phyloP scores from a whole-genome alignment of 2,888 invertebrate species.

The Amaurobius ferox region DNA sequence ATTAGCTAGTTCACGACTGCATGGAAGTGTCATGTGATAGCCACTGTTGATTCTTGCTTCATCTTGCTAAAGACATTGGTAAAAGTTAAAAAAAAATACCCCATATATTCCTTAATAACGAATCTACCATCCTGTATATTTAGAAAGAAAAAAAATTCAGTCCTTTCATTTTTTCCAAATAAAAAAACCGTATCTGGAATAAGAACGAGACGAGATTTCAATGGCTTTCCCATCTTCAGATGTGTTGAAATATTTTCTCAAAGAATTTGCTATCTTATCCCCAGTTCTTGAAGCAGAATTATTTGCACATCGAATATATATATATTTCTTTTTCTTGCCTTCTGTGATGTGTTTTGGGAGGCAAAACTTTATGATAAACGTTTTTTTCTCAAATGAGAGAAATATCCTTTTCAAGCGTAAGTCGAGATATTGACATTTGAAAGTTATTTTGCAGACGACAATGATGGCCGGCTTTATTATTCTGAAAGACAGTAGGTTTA shows the following conservation, averaged over 20 bases:
- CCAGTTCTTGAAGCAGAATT: slow-evolving; percentile 8
- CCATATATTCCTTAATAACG: no score
- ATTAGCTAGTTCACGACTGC: no score
- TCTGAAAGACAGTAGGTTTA: neutral
- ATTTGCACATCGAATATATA: neutral
- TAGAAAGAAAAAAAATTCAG: no score
- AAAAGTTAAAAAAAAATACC: no score
- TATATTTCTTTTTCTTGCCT: neutral
- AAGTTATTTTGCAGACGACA: neutral
- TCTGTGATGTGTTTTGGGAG: neutral
- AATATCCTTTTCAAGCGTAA: neutral
- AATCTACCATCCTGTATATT: no score
- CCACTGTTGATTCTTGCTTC: no score
- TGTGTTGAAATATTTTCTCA: neutral
- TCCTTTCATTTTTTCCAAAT: no score
- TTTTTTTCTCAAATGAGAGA: neutral
- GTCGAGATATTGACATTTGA: neutral
- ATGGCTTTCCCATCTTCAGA: neutral
- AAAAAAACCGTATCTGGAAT: no score
- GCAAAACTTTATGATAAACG: neutral
- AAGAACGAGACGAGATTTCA: no score
- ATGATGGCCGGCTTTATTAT: neutral
- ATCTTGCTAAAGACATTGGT: no score
- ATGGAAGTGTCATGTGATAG: no score
- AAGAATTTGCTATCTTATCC: neutral